Percentiles rank a stretch among this genome's conserved stretches.
Conservation (phyloP, 2,888 invertebrate species). For the Rhopalosiphum nymphaeae region DNA sequence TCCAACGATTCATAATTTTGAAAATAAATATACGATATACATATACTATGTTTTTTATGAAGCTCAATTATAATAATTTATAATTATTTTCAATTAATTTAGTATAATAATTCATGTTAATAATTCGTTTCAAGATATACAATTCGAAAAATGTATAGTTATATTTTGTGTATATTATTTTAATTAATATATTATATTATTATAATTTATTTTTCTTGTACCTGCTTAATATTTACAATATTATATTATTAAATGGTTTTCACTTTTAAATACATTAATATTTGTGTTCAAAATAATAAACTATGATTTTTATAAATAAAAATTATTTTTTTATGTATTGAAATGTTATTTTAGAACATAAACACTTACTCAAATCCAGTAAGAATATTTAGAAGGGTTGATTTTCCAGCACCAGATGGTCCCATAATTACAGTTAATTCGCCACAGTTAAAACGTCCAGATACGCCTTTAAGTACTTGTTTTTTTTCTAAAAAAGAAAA, state of each 20-base stretch:
- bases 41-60: too few species aligned
- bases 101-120: too few species aligned
- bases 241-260: not conserved
- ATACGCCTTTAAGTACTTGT: conserved; percentile 87
- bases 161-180: too few species aligned
- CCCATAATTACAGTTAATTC: conserved; percentile 97
- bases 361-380: conserved; percentile 72
- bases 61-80: too few species aligned
- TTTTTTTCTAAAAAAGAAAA: conserved; percentile 76
- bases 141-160: too few species aligned
- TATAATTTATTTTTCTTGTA: not conserved
- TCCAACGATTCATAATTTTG: too few species aligned
- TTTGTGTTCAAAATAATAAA: not conserved
- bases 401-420: conserved; percentile 82
- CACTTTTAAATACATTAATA: not conserved
- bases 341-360: not conserved
- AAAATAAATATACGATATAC: too few species aligned
- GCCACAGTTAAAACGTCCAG: conserved; percentile 90
- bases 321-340: not conserved
- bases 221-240: not conserved
- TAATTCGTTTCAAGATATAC: too few species aligned
- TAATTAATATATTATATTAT: too few species aligned
- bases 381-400: conserved; percentile 72
- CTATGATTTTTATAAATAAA: not conserved
- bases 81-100: too few species aligned